Percentiles rank a stretch among this genome's conserved stretches.
phyloP scores from a whole-genome alignment of 2,888 invertebrate genomes.

The Caenorhabditis sp. region DNA sequence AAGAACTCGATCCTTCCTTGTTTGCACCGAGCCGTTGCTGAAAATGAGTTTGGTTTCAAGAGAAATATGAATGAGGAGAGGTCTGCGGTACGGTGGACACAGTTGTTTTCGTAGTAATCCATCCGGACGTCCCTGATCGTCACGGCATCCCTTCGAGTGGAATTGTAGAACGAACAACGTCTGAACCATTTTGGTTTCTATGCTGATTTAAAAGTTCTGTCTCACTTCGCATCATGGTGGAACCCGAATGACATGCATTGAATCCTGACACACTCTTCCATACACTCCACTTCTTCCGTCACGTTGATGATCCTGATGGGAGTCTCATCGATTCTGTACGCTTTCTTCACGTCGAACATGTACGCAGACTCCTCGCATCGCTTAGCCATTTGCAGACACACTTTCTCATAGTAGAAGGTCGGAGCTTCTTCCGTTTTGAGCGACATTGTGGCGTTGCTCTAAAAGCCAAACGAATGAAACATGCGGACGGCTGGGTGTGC shows the following conservation, averaged over 20 bases:
- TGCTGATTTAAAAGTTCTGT: background rate
- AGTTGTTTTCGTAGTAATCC: slow-evolving; percentile 82
- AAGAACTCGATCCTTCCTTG: slow-evolving; percentile 71
- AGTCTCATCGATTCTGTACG: slow-evolving; percentile 53
- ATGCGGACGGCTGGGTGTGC: background rate
- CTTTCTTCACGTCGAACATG: slow-evolving; percentile 56
- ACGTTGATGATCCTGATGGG: slow-evolving; percentile 47
- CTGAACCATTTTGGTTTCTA: too few species aligned
- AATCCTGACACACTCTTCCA: slow-evolving; percentile 58
- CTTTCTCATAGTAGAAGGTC: slow-evolving; percentile 62
- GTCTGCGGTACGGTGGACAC: slow-evolving; percentile 80
- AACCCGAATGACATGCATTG: slow-evolving; percentile 62
- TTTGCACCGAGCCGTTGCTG: slow-evolving; percentile 45
- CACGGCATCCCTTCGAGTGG: slow-evolving; percentile 72
- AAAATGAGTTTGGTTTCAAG: slow-evolving; percentile 1
- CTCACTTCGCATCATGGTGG: slow-evolving; percentile 52
- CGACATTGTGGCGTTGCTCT: slow-evolving; percentile 33
- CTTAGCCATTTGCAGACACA: slow-evolving; percentile 53
- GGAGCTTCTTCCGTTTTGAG: slow-evolving; percentile 48
- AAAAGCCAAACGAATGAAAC: background rate
- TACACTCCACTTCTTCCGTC: slow-evolving; percentile 44
- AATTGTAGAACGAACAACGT: slow-evolving; percentile 80
- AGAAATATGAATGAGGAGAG: background rate
- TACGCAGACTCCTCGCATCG: slow-evolving; percentile 62
- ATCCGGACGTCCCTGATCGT: slow-evolving; percentile 66